These are phyloP conservation scores for Lates calcarifer DNA, from an alignment of 2,113 vertebrate species.

Conservation along the genomic window DNA sequence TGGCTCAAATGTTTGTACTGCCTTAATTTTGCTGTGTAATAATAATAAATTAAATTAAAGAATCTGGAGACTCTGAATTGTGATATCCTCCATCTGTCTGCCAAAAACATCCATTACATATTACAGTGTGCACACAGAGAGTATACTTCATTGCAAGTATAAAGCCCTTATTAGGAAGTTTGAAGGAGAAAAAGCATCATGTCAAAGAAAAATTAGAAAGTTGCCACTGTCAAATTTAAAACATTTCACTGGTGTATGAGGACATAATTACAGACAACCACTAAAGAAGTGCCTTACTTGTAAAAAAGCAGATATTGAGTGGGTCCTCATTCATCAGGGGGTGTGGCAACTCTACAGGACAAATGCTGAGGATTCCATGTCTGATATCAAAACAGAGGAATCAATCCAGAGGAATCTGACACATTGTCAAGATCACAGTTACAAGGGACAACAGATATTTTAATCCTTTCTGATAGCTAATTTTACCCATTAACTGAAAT, in stretches of 20 bases:
- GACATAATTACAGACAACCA: neutral
- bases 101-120: constrained; percentile 8
- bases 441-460: neutral
- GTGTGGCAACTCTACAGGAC: neutral
- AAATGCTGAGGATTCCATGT: neutral
- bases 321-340: neutral
- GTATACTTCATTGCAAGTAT: neutral
- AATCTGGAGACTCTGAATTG: neutral
- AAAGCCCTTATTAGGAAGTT: neutral
- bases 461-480: too few relatives aligned
- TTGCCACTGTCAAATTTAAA: neutral
- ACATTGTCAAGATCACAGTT: neutral
- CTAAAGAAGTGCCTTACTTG: neutral
- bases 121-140: constrained; percentile 1
- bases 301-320: neutral
- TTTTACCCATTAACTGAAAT: neutral
- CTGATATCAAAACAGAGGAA: neutral
- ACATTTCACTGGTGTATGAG: constrained; percentile 8
- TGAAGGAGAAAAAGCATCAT: neutral
- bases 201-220: neutral
- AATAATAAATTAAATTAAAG: constrained; percentile 5
- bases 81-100: constrained; percentile 22
- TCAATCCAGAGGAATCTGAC: too few relatives aligned
- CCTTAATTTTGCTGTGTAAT: neutral
- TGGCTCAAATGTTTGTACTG: neutral